Base-by-base conservation (phyloP, 2,113 vertebrate genomes). In the Aspiorhynchus laticeps region DNA sequence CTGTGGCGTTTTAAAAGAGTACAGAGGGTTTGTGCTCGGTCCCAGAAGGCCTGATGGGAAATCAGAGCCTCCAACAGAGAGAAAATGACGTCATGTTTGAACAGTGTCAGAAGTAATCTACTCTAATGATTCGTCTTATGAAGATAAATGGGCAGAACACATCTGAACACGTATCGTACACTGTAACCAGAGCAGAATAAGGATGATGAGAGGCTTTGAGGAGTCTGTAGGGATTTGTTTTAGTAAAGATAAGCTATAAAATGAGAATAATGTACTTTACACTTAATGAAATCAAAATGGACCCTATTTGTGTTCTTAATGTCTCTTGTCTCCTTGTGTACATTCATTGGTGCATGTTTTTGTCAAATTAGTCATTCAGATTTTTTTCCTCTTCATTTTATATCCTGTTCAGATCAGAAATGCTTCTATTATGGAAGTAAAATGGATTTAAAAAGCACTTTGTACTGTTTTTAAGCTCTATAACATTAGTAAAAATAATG, bases 41-140 rank as follows among this genome's bases (percentile, higher is more conserved):
- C 84, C 33, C 87, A 53, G 33, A 75, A 38, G 73, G 56, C 15
- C 36, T 69, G 38, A 87, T 59, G 61, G 61, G 78, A 85, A 73
- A 83, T 15, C 5, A 63, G 41, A 24, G 81, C 33, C 46, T 78
- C 33, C 24, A 17, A 28, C 14, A 51, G 33, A 33, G 26, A 87
- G 59, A 88, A 77, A 86, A 67, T 89, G 53, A 86, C 53, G 41
- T 78, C 83, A 81, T 83, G 78, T 87, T 88, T 87, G 48, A 88
- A 84, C 87, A 89, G 83, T 86, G 89, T 84, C 88, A 83, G 46
- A 83, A 85, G 80, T 85, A 81, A 88, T 88, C 87, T 87, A 75
- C 67, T 84, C 79, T 83, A 89, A 89, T 76, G 81, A 87, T 88
- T 81, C 80, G 78, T 61, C 86, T 81, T 81, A 77, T 80, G 65